Percentiles rank a stretch among this genome's conserved stretches.
Conservation (phyloP, 2,888 invertebrate species). For the Ophion ellenae region DNA sequence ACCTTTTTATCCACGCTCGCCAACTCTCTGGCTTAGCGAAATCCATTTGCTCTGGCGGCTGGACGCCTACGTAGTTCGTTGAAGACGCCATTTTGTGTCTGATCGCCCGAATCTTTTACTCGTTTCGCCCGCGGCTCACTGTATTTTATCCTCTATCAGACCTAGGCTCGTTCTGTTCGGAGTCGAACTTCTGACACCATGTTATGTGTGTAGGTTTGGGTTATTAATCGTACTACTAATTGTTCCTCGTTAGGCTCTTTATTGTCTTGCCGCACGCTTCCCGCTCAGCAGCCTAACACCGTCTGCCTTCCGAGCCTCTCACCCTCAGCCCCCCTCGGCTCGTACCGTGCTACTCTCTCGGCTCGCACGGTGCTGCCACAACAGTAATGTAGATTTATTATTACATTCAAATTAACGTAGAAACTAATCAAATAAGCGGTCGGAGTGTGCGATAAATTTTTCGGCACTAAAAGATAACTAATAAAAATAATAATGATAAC, state of each 20-base stretch:
- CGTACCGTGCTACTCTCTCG: not conserved
- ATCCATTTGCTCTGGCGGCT: conserved; percentile 58
- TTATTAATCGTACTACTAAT: not conserved
- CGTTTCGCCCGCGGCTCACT: conserved; percentile 4
- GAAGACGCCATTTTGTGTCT: conserved; percentile 13
- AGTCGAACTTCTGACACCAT: conserved; percentile 40
- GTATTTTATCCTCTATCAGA: conserved; percentile 9
- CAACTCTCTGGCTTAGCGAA: conserved; percentile 61
- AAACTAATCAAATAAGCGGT: too few relatives aligned
- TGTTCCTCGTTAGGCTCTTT: not conserved
- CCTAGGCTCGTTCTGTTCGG: conserved; percentile 7
- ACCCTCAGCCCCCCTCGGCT: not conserved
- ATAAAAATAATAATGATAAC: too few relatives aligned
- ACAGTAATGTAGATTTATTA: too few relatives aligned
- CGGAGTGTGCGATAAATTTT: too few relatives aligned
- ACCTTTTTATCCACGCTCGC: conserved; percentile 59
- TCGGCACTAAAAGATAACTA: too few relatives aligned
- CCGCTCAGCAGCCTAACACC: not conserved
- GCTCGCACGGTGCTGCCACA: not conserved
- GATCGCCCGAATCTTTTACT: conserved; percentile 10
- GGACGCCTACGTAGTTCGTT: conserved; percentile 15
- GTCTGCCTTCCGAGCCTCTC: not conserved
- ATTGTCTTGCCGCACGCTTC: not conserved
- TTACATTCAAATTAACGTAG: too few relatives aligned
- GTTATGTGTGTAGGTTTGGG: not conserved